These are phyloP conservation scores for Gymnogyps californianus DNA, from an alignment of 2,113 vertebrate genomes.

Conservation along the genomic window DNA sequence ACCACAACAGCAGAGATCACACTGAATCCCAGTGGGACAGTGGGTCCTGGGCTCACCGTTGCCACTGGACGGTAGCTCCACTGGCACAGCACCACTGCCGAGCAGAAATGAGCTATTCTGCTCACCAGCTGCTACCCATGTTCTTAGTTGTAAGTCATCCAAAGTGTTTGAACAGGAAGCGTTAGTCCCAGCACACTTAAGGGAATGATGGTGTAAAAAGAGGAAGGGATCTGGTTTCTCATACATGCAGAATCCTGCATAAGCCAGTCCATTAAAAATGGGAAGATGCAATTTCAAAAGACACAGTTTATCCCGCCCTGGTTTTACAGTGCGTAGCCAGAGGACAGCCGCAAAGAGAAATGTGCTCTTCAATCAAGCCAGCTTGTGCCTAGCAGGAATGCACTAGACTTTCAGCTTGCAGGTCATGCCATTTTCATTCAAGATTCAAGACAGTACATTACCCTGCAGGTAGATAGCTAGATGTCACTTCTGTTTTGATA, in stretches of 20 bases:
- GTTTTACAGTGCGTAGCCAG: neutral
- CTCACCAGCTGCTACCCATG: neutral
- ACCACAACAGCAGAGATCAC: neutral
- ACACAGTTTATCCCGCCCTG: neutral
- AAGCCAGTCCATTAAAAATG: neutral
- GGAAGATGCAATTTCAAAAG: neutral
- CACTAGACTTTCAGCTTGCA: neutral
- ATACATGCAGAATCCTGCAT: neutral
- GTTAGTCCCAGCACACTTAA: neutral
- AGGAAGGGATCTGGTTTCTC: neutral
- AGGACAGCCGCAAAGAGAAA: neutral
- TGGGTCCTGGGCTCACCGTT: fast-evolving
- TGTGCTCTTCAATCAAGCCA: neutral
- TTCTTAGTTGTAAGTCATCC: neutral
- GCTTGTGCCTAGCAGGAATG: neutral
- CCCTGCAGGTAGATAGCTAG: neutral
- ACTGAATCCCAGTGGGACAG: neutral
- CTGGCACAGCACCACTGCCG: neutral
- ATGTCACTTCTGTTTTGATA: neutral
- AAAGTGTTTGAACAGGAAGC: neutral
- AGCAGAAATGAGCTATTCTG: neutral
- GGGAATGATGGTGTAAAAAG: neutral
- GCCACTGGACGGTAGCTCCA: neutral
- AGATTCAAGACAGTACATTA: neutral
- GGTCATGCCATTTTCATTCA: neutral